Percentiles rank a stretch among this genome's conserved stretches.
Conservation (phyloP, 2,113 vertebrate species). For the Rousettus leschenaultii region DNA sequence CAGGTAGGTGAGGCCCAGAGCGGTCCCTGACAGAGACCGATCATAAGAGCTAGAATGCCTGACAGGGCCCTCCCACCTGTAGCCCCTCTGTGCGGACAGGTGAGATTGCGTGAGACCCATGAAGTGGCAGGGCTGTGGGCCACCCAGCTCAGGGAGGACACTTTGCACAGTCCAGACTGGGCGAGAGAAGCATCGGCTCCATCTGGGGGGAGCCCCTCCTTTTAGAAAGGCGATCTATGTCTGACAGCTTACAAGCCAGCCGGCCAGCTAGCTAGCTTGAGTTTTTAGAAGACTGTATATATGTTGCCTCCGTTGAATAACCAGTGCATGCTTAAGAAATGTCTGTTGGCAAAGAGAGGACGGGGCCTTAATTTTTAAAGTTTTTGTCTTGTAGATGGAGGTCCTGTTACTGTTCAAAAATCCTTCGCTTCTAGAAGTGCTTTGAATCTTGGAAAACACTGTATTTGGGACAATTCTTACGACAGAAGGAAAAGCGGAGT, state of each 20-base stretch:
- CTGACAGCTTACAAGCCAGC: neutral
- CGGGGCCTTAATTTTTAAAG: rapidly evolving
- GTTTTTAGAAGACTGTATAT: neutral
- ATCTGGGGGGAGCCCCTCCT: neutral
- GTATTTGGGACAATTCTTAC: neutral
- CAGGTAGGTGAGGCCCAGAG: neutral
- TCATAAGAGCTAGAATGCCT: neutral
- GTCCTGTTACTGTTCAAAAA: neutral
- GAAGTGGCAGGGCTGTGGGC: neutral
- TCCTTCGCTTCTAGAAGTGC: neutral
- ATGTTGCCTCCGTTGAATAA: neutral
- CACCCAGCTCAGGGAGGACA: neutral
- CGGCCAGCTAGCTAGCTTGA: neutral
- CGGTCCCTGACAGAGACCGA: neutral
- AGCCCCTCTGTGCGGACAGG: neutral
- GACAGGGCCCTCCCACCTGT: neutral
- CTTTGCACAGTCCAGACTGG: neutral
- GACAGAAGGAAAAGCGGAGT: neutral
- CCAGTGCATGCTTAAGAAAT: neutral
- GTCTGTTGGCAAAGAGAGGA: neutral
- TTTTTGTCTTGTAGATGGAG: neutral
- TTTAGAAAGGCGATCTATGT: neutral
- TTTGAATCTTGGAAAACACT: neutral
- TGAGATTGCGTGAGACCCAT: too few relatives aligned
- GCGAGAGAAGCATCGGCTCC: neutral